phyloP scores from a whole-genome alignment of 2,797 vertebrate species.

The Crocodylus rhombifer region DNA sequence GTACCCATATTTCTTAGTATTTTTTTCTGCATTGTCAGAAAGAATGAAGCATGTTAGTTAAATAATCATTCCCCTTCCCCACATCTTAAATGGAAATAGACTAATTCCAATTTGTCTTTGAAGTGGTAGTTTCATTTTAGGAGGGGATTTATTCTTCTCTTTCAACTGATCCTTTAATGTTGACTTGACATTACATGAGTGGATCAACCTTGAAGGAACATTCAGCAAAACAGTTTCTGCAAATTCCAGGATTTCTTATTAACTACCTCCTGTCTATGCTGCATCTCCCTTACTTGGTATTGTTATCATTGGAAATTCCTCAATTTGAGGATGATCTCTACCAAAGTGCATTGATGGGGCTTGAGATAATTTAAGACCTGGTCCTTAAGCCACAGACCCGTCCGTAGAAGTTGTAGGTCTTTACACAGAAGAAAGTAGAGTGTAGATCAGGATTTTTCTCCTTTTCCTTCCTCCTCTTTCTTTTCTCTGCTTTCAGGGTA shows the following conservation, averaged over 20 bases:
- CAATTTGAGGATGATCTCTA: too few species aligned
- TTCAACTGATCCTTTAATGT: neutral
- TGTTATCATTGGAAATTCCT: too few species aligned
- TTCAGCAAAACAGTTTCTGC: neutral
- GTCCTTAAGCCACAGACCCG: too few species aligned
- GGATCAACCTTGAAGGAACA: neutral
- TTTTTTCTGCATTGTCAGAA: accelerated
- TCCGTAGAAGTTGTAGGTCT: too few species aligned
- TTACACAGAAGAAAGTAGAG: too few species aligned
- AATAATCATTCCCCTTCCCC: neutral
- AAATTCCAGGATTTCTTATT: neutral
- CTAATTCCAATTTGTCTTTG: neutral
- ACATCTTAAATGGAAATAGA: neutral
- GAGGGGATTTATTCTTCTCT: neutral
- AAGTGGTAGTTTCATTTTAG: neutral
- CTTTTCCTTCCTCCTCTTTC: too few species aligned
- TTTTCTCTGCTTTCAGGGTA: too few species aligned
- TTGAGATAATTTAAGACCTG: too few species aligned
- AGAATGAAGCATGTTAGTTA: neutral
- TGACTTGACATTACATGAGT: neutral
- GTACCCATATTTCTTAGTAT: accelerated
- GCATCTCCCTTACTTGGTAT: neutral
- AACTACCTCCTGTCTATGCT: neutral
- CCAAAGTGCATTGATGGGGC: too few species aligned
- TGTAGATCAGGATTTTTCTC: too few species aligned